Percentiles rank a stretch among this genome's conserved stretches.
phyloP scores from a whole-genome alignment of 2,797 vertebrate genomes.

The Sebastes glaucus region DNA sequence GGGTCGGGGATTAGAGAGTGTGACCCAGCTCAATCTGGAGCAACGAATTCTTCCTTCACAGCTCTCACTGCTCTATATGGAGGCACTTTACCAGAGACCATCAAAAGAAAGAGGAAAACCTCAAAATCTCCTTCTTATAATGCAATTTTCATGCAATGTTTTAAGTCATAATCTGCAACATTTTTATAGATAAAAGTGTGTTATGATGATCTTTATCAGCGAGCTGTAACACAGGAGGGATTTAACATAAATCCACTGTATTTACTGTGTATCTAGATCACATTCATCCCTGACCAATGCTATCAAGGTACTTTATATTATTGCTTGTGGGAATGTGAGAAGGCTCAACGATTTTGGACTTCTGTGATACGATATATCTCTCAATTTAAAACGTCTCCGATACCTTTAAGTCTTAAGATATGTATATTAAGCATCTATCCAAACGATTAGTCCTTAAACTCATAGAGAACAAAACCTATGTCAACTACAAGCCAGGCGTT shows the following conservation, averaged over 20 bases:
- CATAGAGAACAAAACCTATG: no score
- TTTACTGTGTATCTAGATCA: background rate
- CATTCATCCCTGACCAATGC: background rate
- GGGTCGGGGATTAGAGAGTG: conserved; percentile 47
- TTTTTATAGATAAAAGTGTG: background rate
- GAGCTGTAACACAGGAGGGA: background rate
- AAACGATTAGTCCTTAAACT: no score
- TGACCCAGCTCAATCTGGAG: conserved; percentile 33
- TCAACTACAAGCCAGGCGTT: no score
- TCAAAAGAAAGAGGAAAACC: background rate
- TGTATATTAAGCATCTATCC: no score
- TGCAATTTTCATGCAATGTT: background rate
- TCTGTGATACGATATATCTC: no score
- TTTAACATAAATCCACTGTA: background rate
- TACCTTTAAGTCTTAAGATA: no score
- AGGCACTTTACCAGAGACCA: conserved; percentile 4
- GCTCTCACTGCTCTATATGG: background rate
- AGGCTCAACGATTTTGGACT: no score
- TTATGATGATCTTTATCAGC: background rate
- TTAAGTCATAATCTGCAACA: background rate
- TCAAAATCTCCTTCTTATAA: background rate
- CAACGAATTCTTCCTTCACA: conserved; percentile 27
- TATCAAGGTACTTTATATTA: no score
- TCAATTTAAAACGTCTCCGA: no score
- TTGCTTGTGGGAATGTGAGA: no score